Conservation (phyloP, 2,797 vertebrate genomes). For the Poeciliopsis paucimaculata region DNA sequence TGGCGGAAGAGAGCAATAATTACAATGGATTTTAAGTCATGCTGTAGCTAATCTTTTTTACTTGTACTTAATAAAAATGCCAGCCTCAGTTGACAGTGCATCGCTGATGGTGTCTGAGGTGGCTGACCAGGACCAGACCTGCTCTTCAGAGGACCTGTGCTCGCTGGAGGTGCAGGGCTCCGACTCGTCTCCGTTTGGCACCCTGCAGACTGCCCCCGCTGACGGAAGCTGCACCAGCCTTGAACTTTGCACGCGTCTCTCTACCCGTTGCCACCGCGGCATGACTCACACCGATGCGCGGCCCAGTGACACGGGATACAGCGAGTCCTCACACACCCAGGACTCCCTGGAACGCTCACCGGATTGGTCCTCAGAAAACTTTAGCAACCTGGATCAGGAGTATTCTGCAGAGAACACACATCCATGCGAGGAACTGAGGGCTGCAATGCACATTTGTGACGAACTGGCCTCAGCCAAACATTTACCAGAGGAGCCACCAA, state of each 20-base stretch:
- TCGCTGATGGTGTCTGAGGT: constrained; percentile 86
- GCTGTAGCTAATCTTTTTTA: constrained; percentile 5
- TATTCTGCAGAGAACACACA: constrained; percentile 65
- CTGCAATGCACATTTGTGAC: constrained; percentile 69
- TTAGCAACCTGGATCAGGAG: constrained; percentile 75
- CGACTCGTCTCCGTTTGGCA: constrained; percentile 83
- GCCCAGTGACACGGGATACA: constrained; percentile 68
- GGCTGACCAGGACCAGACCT: constrained; percentile 81
- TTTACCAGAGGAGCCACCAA: constrained; percentile 73
- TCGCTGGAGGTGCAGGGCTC: constrained; percentile 88
- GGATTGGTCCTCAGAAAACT: constrained; percentile 83
- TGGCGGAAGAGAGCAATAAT: neutral
- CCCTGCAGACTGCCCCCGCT: constrained; percentile 67
- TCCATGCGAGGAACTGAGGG: constrained; percentile 65
- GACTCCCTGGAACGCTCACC: constrained; percentile 79
- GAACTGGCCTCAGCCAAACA: constrained; percentile 79
- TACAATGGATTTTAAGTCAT: neutral
- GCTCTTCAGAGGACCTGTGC: constrained; percentile 87
- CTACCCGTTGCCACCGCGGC: constrained; percentile 62
- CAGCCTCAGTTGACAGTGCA: constrained; percentile 86
- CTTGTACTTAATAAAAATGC: constrained; percentile 14
- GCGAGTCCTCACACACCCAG: constrained; percentile 78
- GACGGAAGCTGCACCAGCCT: constrained; percentile 81
- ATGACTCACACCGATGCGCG: constrained; percentile 54
- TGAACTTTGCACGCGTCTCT: constrained; percentile 73